Evolutionary conservation across 1,140 invertebrate species (phyloP).

Genomic region (Drosophila nasuta): DNA sequence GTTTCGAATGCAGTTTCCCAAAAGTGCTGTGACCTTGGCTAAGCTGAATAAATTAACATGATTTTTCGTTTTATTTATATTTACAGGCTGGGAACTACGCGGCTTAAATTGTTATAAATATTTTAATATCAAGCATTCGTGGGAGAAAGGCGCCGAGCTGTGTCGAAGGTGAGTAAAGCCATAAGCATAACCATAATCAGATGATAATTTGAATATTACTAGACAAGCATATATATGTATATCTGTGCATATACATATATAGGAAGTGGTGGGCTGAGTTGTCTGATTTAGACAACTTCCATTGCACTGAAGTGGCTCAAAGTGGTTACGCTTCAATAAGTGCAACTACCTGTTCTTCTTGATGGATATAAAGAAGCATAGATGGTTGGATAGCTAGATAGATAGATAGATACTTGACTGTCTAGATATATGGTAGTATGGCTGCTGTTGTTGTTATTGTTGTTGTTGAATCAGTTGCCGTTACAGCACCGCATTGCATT

Average conservation of each 20-base stretch:
- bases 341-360: slow-evolving; percentile 71
- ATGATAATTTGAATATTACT: slow-evolving; percentile 66
- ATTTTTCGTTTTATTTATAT: slow-evolving; percentile 22
- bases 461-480: slow-evolving; percentile 58
- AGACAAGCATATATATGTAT: slow-evolving; percentile 10
- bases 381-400: slow-evolving; percentile 34
- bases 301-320: slow-evolving; percentile 37
- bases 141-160: slow-evolving; percentile 97
- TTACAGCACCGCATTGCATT: slow-evolving; percentile 79
- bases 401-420: slow-evolving; percentile 17
- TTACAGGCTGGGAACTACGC: slow-evolving; percentile 95
- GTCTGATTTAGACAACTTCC: slow-evolving; percentile 29
- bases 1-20: slow-evolving; percentile 20
- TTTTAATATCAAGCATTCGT: slow-evolving; percentile 97
- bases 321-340: slow-evolving; percentile 61
- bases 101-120: slow-evolving; percentile 97
- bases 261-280: slow-evolving; percentile 56
- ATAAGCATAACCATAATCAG: slow-evolving; percentile 67
- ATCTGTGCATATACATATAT: not conserved
- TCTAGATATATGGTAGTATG: slow-evolving; percentile 12
- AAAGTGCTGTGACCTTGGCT: slow-evolving; percentile 54
- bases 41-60: slow-evolving; percentile 34
- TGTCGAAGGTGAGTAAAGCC: slow-evolving; percentile 92
- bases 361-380: slow-evolving; percentile 27
- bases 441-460: slow-evolving; percentile 43